Evolutionary conservation across 1,140 invertebrate species (phyloP), one percentile per base, ranked within the genome.

Genomic region (Drosophila busckii): DNA sequence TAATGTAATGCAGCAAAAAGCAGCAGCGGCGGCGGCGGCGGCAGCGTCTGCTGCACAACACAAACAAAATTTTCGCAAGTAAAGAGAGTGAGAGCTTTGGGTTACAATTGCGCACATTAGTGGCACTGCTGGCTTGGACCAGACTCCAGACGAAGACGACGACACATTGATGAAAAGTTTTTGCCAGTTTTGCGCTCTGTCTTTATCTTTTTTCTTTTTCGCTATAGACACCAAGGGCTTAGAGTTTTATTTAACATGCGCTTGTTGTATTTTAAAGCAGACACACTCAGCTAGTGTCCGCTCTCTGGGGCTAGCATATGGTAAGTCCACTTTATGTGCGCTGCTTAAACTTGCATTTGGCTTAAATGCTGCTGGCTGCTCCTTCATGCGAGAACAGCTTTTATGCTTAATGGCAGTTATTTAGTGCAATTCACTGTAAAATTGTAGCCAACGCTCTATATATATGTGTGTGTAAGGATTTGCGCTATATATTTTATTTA

Each of bases 401-500:
- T 84, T 84, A 84, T 84, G 66, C 70, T 84, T 84, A 83, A 83
- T 83, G 64, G 78, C 64, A 73, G 78, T 84, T 84, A 78, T 84
- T 84, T 83, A 83, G 78, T 78, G 78, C 63, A 83, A 75, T 84
- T 84, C 75, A 76, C 70, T 71, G 70, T 82, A 65, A 84, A 84
- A 76, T 84, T 76, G 76, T 71, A 64, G 75, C 70, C 68, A 80
- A 68, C 56, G 46, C 55, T 70, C 4, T 40, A n/a, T 49, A 4
- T 37, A 2, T 8, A n/a, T 35, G 2, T 45, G 10, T 35, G 7
- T 42, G 22, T 52, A 71, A 61, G 67, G 71, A 78, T 80, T 80
- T 80, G 65, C 55, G 71, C 73, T 80, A 70, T 80, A 67, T 55
- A 70, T 53, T 52, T 41, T 68, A 67, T 70, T 56, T 69, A 70